Conservation (phyloP, 2,113 vertebrate genomes). For the Gallinago media region DNA sequence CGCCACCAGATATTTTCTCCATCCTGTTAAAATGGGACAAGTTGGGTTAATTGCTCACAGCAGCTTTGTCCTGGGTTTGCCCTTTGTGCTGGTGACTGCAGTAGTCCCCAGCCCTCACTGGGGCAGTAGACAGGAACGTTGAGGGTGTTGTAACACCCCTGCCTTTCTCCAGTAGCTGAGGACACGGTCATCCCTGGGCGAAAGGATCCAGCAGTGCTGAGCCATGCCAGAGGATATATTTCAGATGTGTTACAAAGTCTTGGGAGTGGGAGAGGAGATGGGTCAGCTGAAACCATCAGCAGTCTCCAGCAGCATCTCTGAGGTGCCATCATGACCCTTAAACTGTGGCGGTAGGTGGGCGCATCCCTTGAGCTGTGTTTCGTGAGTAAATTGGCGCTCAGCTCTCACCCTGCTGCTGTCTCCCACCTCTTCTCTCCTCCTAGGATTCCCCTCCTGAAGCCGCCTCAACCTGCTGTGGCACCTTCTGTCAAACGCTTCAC, state of each 20-base stretch:
- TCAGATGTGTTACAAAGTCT: background rate
- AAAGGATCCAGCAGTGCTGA: background rate
- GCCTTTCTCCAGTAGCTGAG: background rate
- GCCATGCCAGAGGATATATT: background rate
- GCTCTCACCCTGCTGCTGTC: background rate
- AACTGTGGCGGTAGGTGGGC: background rate
- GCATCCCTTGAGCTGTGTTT: accelerated
- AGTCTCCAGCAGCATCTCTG: background rate
- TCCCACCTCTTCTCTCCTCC: constrained; percentile 6
- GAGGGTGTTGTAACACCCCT: background rate
- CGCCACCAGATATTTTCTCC: background rate
- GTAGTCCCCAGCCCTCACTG: background rate
- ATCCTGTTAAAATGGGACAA: background rate
- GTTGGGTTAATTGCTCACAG: background rate
- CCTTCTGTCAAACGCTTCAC: constrained; percentile 77
- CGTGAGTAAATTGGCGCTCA: background rate
- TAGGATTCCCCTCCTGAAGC: constrained; percentile 55
- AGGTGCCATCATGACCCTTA: background rate
- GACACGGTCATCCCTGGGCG: background rate
- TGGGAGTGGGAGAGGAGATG: background rate
- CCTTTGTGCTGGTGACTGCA: background rate
- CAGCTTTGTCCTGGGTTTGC: background rate
- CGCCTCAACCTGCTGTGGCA: constrained; percentile 67
- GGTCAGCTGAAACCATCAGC: background rate
- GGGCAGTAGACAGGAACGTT: background rate